Evolutionary conservation across 2,113 vertebrate genomes (phyloP), one percentile per base, ranked within the genome.

Genomic region (Himantopus leucocephalus): DNA sequence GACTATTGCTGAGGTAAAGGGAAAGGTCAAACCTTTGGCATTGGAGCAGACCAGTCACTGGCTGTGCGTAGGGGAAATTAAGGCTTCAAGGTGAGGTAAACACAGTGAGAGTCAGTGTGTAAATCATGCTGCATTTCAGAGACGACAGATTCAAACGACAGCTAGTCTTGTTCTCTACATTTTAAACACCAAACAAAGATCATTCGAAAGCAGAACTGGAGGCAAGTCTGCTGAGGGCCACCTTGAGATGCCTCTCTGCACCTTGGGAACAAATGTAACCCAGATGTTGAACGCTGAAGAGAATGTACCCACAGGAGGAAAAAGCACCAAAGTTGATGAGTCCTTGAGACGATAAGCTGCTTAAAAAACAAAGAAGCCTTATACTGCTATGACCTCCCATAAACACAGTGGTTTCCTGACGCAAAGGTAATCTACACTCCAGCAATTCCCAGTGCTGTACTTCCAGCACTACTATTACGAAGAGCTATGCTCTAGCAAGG

Each of bases 71-170:
- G 27, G 63, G 63, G 96, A 95, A 97, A 87, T 98, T 98, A 98
- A 98, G 98, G 98, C 98, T 96, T 98, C 88, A 80, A 96, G 98
- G 97, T 98, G 97, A 97, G 92, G 95, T 95, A 95, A 97, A 96
- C 79, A 96, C 88, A 95, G 97, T 95, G 97, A 96, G 71, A 97
- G 74, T 96, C 73, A 86, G 85, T 14, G 39, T 94, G 93, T 77
- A 91, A 93, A 84, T 90, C 64, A 79, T 72, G 50, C 86, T 90
- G 94, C 83, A 89, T 88, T 94, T 95, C 88, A 35, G 72, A 95
- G 68, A 94, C 50, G 1, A 84, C 45, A 91, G 87, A 68, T 85
- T 90, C 84, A 91, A 79, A 76, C 0, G 0, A 97, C 78, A 96
- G 74, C 88, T 95, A 94, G n/a, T 75, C 85, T 92, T 92, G 59